phyloP scores from a whole-genome alignment of 2,888 invertebrate species.

The Megaustenia siamemsis region DNA sequence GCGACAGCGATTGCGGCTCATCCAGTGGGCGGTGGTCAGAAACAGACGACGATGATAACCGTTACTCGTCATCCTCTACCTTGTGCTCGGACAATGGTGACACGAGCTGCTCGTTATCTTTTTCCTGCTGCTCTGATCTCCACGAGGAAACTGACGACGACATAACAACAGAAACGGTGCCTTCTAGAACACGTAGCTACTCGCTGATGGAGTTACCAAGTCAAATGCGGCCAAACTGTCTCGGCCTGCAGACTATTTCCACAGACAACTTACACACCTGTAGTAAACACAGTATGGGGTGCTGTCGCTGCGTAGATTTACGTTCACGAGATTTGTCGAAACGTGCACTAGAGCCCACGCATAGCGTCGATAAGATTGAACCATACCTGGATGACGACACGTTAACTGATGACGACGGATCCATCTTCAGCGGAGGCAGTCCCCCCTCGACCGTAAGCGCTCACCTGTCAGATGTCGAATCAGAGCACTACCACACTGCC shows the following conservation, averaged over 20 bases:
- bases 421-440: not conserved
- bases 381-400: slow-evolving; percentile 36
- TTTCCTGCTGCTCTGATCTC: slow-evolving; percentile 41
- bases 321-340: not conserved
- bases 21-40: slow-evolving; percentile 33
- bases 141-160: slow-evolving; percentile 47
- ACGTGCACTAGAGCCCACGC: not conserved
- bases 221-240: not conserved
- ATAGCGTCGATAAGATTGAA: not conserved
- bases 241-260: slow-evolving; percentile 26
- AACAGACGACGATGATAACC: slow-evolving; percentile 14
- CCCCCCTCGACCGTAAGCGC: slow-evolving; percentile 18
- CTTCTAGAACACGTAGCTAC: slow-evolving; percentile 30
- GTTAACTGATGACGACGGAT: slow-evolving; percentile 20
- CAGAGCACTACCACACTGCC: slow-evolving; percentile 47
- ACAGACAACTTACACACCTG: slow-evolving; percentile 16
- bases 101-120: slow-evolving; percentile 31
- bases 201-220: slow-evolving; percentile 38
- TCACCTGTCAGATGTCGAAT: slow-evolving; percentile 39
- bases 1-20: not conserved
- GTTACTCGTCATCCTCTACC: slow-evolving; percentile 48
- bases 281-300: not conserved
- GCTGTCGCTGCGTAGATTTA: not conserved
- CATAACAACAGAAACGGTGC: not conserved
- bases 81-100: slow-evolving; percentile 44